Conservation (phyloP, 2,797 vertebrate species). For the Halcyon chelicuti region DNA sequence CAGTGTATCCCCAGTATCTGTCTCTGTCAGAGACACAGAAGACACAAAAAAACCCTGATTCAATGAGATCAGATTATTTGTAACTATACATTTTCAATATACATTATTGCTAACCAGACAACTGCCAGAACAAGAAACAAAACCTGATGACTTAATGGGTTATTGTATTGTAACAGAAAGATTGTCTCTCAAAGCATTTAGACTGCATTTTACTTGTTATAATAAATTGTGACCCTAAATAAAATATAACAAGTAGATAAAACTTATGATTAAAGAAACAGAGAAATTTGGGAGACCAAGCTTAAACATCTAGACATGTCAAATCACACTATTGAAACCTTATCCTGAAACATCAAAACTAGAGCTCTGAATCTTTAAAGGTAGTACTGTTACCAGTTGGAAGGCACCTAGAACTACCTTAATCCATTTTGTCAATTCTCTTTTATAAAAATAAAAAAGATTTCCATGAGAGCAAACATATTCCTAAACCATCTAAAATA, state of each 20-base stretch:
- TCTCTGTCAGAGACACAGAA: neutral
- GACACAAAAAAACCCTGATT: neutral
- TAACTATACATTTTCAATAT: neutral
- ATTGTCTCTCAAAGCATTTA: neutral
- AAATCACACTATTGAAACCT: neutral
- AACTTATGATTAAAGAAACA: neutral
- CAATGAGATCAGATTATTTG: neutral
- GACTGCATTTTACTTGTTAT: neutral
- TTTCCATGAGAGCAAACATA: neutral
- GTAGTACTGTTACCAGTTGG: neutral
- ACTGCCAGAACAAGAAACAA: neutral
- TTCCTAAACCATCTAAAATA: neutral
- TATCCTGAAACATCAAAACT: neutral
- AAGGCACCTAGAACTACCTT: neutral
- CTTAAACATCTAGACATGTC: neutral
- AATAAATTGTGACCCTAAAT: neutral
- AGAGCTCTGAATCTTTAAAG: neutral
- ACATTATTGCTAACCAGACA: neutral
- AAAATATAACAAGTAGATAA: neutral
- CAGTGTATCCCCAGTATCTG: accelerated
- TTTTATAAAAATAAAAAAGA: neutral
- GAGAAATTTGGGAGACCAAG: neutral
- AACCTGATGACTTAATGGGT: neutral
- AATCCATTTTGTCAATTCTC: neutral
- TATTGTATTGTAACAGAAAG: neutral